These are phyloP conservation scores for Neodiprion pinetum DNA, from an alignment of 1,140 invertebrate genomes.

Conservation along the genomic window DNA sequence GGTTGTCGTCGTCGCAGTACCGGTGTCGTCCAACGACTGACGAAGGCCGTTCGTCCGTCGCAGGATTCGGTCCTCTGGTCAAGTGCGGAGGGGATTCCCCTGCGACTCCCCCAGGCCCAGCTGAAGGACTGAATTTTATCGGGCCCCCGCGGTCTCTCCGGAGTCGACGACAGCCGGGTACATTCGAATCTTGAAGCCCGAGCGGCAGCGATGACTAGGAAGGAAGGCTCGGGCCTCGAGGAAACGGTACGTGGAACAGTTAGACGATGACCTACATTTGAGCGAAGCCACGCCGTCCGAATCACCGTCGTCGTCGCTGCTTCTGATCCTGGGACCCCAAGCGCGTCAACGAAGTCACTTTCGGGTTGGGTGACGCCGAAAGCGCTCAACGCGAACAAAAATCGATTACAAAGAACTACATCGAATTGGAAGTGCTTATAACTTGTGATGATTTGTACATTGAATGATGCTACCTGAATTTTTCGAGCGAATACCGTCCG, in stretches of 20 bases:
- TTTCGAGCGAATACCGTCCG: too few relatives aligned
- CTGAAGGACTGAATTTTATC: neutral
- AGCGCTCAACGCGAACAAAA: too few relatives aligned
- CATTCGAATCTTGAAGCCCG: neutral
- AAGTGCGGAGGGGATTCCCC: slow-evolving; percentile 3
- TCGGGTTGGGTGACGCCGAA: neutral
- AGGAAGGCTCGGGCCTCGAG: slow-evolving; percentile 32
- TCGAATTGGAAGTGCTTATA: too few relatives aligned
- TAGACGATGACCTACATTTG: slow-evolving; percentile 51
- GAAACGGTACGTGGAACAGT: slow-evolving; percentile 52
- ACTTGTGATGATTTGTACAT: too few relatives aligned
- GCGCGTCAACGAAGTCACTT: neutral
- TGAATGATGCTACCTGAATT: too few relatives aligned
- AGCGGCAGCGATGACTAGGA: slow-evolving; percentile 11
- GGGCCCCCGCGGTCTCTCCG: neutral
- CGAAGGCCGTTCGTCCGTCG: neutral
- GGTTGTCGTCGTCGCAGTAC: neutral
- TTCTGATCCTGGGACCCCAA: neutral
- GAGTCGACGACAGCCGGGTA: neutral
- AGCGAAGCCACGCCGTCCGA: slow-evolving; percentile 36
- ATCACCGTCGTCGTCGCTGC: slow-evolving; percentile 11
- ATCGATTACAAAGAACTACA: too few relatives aligned
- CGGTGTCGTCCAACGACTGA: neutral
- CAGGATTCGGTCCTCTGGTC: neutral
- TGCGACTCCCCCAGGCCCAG: neutral